Evolutionary conservation across 2,113 vertebrate species (phyloP), one percentile per base, ranked within the genome.

Genomic region (Poecile atricapillus): DNA sequence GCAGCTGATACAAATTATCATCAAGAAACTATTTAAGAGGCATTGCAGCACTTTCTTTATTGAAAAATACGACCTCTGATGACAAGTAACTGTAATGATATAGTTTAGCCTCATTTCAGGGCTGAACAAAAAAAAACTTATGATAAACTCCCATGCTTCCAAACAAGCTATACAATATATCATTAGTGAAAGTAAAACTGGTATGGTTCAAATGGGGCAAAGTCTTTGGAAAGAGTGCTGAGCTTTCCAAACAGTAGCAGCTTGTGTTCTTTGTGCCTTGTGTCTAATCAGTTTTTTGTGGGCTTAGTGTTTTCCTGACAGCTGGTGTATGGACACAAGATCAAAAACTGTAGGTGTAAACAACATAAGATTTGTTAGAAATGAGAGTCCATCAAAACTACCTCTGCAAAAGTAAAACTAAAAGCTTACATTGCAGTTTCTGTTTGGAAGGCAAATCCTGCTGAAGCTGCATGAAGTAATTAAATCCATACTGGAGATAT

Each of bases 71-170:
- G 89, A 95, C 92, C 92, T 92, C 89, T 69, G 80, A 93, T 89
- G 80, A 96, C 86, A 97, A 94, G 73, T 60, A 50, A 76, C 69
- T 73, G 46, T 89, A 93, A 97, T 96, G 82, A 58, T 44, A 44
- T 67, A 76, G 87, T 73, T 82, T 35, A 95, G 68, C 60, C 76
- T 88, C 47, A 87, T 83, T 92, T 96, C 91, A 91, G 50, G 70
- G 39, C 46, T 23, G 15, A 95, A 90, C 71, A 93, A 91, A 79
- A 52, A 49, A 55, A 41, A 73, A 89, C 73, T 95, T 77, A 53
- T 69, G 75, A 91, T 31, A 19, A 94, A 60, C 30, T 77, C 71
- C 64, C 5, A 3, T 33, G 3, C 52, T 92, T 75, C 68, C 75
- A 90, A 86, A 68, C n/a, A 82, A 81, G 41, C 71, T 50, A 58